Evolutionary conservation across 2,888 invertebrate genomes (phyloP).

Genomic region (Drosophila meridiana): DNA sequence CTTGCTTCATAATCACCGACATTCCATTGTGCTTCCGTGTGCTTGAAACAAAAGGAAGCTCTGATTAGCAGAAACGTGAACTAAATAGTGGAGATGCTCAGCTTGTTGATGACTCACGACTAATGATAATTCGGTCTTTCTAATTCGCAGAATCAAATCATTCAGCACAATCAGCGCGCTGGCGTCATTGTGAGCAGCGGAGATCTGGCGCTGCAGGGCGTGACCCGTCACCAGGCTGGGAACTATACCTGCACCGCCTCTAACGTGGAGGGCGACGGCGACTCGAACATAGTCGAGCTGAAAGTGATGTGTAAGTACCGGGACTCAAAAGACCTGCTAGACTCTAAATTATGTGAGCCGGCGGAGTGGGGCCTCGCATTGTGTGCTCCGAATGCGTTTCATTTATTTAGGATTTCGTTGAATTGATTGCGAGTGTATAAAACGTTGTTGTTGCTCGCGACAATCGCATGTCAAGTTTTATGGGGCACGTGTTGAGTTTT

Average conservation of each 20-base stretch:
- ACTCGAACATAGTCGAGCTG: constrained; percentile 91
- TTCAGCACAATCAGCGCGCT: constrained; percentile 93
- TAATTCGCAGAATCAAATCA: constrained; percentile 90
- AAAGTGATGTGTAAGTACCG: constrained; percentile 95
- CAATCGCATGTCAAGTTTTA: constrained; percentile 43
- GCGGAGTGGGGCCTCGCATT: not conserved
- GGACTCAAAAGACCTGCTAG: constrained; percentile 9
- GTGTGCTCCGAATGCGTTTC: constrained; percentile 11
- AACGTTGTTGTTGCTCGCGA: constrained; percentile 29
- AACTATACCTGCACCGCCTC: constrained; percentile 95
- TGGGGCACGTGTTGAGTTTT: constrained; percentile 56
- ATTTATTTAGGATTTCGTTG: constrained; percentile 39
- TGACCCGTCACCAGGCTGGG: constrained; percentile 92
- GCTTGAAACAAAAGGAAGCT: constrained; percentile 15
- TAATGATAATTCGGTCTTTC: constrained; percentile 22
- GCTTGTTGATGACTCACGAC: constrained; percentile 1
- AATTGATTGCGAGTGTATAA: constrained; percentile 50
- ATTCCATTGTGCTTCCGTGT: not conserved
- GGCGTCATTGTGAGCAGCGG: constrained; percentile 95
- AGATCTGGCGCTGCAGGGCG: constrained; percentile 92
- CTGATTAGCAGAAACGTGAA: constrained; percentile 29
- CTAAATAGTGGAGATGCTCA: not conserved
- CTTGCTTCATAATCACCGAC: not conserved
- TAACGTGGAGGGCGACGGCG: constrained; percentile 96
- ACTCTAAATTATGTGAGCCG: constrained; percentile 25